Evolutionary conservation across 2,797 vertebrate species (phyloP).

Genomic region (Chelidonichthys spinosus): DNA sequence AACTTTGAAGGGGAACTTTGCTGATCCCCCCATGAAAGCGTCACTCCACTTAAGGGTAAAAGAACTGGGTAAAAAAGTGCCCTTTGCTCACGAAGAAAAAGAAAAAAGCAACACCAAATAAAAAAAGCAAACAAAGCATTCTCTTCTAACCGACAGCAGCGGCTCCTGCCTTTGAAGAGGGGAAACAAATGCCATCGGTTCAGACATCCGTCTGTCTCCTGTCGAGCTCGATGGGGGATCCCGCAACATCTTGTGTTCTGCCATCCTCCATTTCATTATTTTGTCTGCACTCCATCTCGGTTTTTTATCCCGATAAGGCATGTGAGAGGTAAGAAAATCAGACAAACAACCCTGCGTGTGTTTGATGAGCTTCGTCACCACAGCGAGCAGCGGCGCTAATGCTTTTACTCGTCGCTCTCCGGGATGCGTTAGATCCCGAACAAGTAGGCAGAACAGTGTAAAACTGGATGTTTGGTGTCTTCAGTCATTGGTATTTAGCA

Average conservation of each 20-base stretch:
- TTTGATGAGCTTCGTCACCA: constrained; percentile 58
- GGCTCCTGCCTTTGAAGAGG: constrained; percentile 58
- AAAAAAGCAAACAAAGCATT: constrained; percentile 46
- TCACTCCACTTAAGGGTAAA: constrained; percentile 37
- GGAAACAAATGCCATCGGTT: constrained; percentile 63
- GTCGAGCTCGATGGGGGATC: constrained; percentile 63
- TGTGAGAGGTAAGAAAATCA: constrained; percentile 54
- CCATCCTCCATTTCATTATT: constrained; percentile 61
- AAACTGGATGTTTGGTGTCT: constrained; percentile 21
- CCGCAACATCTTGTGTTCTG: constrained; percentile 41
- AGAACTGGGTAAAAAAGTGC: constrained; percentile 32
- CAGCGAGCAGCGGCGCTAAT: constrained; percentile 32
- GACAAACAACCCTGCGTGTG: constrained; percentile 42
- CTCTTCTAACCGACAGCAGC: constrained; percentile 61
- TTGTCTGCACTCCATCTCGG: constrained; percentile 51
- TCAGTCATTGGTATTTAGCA: constrained; percentile 29
- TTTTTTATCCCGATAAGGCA: constrained; percentile 67
- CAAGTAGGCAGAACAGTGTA: constrained; percentile 20
- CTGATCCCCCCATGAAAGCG: constrained; percentile 41
- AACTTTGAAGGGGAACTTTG: constrained; percentile 45
- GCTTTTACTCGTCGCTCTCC: constrained; percentile 25
- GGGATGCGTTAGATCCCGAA: constrained; percentile 24
- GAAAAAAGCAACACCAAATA: constrained; percentile 36
- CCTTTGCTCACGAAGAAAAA: constrained; percentile 32
- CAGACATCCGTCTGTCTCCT: constrained; percentile 66